These are phyloP conservation scores for Regulus satrapa DNA, from an alignment of 2,113 vertebrate genomes.

Conservation along the genomic window DNA sequence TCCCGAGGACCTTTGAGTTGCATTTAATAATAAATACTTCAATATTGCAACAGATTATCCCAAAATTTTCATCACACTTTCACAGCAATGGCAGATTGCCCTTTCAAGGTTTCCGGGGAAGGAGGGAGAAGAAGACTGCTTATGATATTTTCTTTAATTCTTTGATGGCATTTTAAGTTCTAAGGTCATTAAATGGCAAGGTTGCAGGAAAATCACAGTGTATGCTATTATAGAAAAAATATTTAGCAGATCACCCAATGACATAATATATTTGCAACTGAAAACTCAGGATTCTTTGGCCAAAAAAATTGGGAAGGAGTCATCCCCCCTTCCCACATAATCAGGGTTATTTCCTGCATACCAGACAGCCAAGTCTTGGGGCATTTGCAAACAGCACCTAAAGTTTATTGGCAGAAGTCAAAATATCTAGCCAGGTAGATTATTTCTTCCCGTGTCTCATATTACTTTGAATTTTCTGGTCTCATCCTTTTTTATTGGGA, in stretches of 20 bases:
- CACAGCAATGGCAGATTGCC: not conserved
- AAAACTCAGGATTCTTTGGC: not conserved
- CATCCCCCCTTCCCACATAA: accelerated
- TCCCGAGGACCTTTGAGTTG: not conserved
- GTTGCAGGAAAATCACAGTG: not conserved
- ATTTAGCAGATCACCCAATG: not conserved
- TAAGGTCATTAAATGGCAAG: not conserved
- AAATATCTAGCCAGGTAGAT: not conserved
- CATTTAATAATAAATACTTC: not conserved
- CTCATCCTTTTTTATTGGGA: not conserved
- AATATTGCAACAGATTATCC: not conserved
- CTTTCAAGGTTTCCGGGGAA: not conserved
- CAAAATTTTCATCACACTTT: not conserved
- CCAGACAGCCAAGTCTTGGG: not conserved
- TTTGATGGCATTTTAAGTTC: not conserved
- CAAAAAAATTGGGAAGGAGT: not conserved
- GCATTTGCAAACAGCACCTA: not conserved
- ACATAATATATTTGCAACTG: not conserved
- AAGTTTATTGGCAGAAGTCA: not conserved
- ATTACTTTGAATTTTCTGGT: not conserved
- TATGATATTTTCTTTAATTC: not conserved
- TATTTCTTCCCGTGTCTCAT: not conserved
- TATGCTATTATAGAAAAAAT: not conserved
- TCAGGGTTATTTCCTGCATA: too few species aligned
- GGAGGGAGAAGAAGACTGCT: not conserved